Base-by-base conservation (phyloP, 2,113 vertebrate species). In the Nothocercus julius region DNA sequence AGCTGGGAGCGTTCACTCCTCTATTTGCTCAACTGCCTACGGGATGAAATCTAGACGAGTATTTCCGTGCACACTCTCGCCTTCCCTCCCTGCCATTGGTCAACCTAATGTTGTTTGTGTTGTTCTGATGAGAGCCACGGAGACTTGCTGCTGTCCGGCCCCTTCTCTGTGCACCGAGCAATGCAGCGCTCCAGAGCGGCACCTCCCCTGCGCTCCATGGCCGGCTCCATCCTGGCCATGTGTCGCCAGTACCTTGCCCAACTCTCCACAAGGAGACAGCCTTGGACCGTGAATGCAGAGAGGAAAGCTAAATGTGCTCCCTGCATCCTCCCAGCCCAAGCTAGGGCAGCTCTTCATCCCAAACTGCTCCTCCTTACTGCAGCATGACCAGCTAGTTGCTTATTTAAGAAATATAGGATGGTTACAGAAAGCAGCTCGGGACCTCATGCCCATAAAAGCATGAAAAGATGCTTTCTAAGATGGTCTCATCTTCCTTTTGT, bases 361-460 rank as follows among this genome's bases (percentile, higher is more conserved):
- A 2, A 18, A 58, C 27, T 17, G 17, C 12, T 51, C 1, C 18
- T 73, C 42, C 3, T 3, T 13, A 32, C 21, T 6, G 20, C 7
- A 53, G 4, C 21, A 3, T 1, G 30, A 42, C 22, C 4, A 72
- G 18, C 51, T 38, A 38, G 34, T 53, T 38, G 17, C 36, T 53
- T 18, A 14, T 18, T 53, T 49, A 72, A 53, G 49, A 27, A 27
- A 72, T 49, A 18, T 27, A 19, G 68, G 45, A 51, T 18, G 36
- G 25, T 38, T 34, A 4, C n/a, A 1, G 14, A 2, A 25, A 54
- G 25, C 38, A 54, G 16, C 1, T 21, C 0, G 1, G 51, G 36
- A 7, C 20, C 11, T 0, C 27, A 15, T n/a, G 67, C 2, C 0
- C 8, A 0, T 22, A 19, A 25, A 36, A 32, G 8, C 6, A 32